Evolutionary conservation across 2,888 invertebrate genomes (phyloP), one percentile per base, ranked within the genome.

Genomic region (Caradrina clavipalpis): DNA sequence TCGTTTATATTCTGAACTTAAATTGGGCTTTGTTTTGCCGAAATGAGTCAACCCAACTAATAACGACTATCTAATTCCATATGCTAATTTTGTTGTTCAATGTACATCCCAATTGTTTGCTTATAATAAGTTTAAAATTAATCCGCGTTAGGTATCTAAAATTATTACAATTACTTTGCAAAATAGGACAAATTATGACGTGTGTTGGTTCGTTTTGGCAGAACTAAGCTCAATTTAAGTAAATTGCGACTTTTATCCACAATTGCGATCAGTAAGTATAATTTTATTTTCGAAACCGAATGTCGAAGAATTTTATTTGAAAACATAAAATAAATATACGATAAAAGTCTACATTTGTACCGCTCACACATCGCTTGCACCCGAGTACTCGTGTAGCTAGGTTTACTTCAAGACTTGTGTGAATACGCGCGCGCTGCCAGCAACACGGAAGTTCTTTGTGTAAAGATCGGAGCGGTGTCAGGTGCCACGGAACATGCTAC

Each of bases 391-490:
- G 56, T 58, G 54, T 64, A 74, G 59, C 57, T 64, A 65, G 55
- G 58, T 66, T 64, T 75, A 78, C 75, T 69, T 63, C 60, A 67
- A 76, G 78, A 72, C 60, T 54, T 19, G 22, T 62, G 66, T 70
- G 72, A 70, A 78, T 65, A 69, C 67, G 64, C 65, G 68, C 76
- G 76, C 70, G 63, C 76, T 66, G 54, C 42, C 63, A 39, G 69
- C 70, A 74, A 64, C 60, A 69, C 73, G 83, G 76, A 82, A 85
- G 78, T 82, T 82, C 86, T 84, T 87, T 86, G 87, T 86, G 83
- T 82, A 82, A 84, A 80, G 81, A 82, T 80, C 80, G 70, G 74
- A 81, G 81, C 77, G 76, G 83, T 87, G 87, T 88, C 88, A 88
- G 88, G 88, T 88, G 87, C 76, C 81, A 82, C 74, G 85, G 81